Evolutionary conservation across 2,888 invertebrate species (phyloP), one percentile per base, ranked within the genome.

Genomic region (Hipparchia sbordonii): DNA sequence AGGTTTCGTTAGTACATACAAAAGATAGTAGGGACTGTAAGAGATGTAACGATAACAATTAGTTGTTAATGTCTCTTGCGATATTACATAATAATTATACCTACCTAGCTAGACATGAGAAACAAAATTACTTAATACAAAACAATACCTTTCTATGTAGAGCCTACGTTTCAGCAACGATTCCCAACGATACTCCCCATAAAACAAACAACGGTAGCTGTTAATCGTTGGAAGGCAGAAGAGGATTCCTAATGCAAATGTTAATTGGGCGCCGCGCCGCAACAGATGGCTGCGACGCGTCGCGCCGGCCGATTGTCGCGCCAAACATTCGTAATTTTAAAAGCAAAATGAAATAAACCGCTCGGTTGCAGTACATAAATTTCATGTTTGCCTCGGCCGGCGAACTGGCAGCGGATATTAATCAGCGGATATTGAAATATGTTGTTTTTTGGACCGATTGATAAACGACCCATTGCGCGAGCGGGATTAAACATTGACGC

Each of bases 371-470:
- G 92, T 93, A 92, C 93, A 93, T 93, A 93, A 93, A 93, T 93
- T 92, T 89, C 88, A 86, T 90, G 93, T 92, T 92, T 90, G 92
- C 92, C 84, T 90, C 91, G 88, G 84, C 90, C 88, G 87, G 89
- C 88, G 88, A 87, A 87, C 93, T 90, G 91, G 90, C 92, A 90
- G 89, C 90, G 91, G 92, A 92, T 93, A 93, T 93, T 93, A 93
- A 93, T 93, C 93, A 93, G 92, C 86, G 92, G 89, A 93, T 93
- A 93, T 93, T 92, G 93, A 93, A 93, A 93, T 93, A 91, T 93
- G 93, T 92, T 93, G 92, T 93, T 93, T 93, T 93, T 92, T 91
- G 88, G 87, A 79, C 79, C 81, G 91, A 92, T 93, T 93, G 93
- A 93, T 92, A 91, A 92, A 93, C 92, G 91, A 87, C 87, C 84